Evolutionary conservation across 2,113 vertebrate genomes (phyloP).

Genomic region (Planiliza haematocheilus): DNA sequence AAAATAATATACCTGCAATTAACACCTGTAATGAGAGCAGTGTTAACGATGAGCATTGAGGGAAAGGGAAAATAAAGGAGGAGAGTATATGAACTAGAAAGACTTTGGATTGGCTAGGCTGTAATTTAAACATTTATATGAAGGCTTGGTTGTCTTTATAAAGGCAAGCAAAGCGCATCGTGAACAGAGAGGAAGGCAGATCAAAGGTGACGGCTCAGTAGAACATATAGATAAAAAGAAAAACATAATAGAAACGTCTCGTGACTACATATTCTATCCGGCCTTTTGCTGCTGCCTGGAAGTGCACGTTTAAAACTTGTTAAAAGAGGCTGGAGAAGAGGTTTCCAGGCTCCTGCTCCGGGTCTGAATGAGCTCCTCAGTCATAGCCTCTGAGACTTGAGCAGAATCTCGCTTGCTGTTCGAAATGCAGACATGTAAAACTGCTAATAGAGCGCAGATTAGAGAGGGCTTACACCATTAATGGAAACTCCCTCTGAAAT

Average conservation of each 20-base stretch:
- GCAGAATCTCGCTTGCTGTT: neutral
- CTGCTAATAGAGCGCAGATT: neutral
- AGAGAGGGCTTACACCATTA: conserved; percentile 9
- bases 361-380: conserved; percentile 14
- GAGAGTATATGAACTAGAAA: conserved; percentile 16
- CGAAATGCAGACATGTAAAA: conserved; percentile 18
- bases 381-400: neutral
- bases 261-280: neutral
- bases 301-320: conserved; percentile 5
- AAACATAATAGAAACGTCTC: conserved; percentile 8
- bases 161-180: conserved; percentile 29
- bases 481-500: conserved; percentile 15
- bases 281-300: conserved; percentile 1
- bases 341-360: conserved; percentile 17
- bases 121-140: conserved; percentile 27
- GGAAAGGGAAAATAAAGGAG: conserved; percentile 4
- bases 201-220: conserved; percentile 12
- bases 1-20: conserved; percentile 68
- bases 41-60: conserved; percentile 57
- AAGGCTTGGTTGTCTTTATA: conserved; percentile 29
- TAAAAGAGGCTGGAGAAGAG: neutral
- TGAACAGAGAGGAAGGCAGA: conserved; percentile 22
- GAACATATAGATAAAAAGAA: conserved; percentile 1
- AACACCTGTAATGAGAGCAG: conserved; percentile 67
- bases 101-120: conserved; percentile 35